Evolutionary conservation across 2,113 vertebrate species (phyloP).

Genomic region (Galemys pyrenaicus): DNA sequence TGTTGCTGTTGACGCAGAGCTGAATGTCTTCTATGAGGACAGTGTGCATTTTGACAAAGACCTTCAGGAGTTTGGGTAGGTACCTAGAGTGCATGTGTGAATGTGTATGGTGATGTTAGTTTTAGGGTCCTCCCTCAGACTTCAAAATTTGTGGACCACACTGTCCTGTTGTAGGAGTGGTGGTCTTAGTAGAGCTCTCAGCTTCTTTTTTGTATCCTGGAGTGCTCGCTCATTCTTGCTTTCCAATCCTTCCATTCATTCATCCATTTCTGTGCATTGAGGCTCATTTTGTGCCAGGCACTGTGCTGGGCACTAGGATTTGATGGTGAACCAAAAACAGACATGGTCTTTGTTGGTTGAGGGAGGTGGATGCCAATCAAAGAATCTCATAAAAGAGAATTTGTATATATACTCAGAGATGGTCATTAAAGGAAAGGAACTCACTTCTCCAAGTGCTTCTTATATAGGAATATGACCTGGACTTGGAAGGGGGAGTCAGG

Average conservation of each 20-base stretch:
- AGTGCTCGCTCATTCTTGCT: not conserved
- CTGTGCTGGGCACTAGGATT: not conserved
- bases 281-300: not conserved
- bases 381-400: not conserved
- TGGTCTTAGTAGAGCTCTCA: not conserved
- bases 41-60: constrained; percentile 94
- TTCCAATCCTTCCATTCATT: not conserved
- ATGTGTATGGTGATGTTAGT: not conserved
- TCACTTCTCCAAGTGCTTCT: not conserved
- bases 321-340: not conserved
- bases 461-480: not conserved
- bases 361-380: not conserved
- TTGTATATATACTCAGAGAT: not conserved
- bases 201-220: not conserved
- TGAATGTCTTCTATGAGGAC: constrained; percentile 90
- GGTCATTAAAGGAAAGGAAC: not conserved
- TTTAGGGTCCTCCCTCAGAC: not conserved
- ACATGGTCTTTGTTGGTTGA: not conserved
- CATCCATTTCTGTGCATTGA: not conserved
- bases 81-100: not conserved
- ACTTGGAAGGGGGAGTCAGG: not conserved
- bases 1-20: constrained; percentile 88
- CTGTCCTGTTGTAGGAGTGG: not conserved
- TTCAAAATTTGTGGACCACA: not conserved
- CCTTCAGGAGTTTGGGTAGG: constrained; percentile 93